phyloP scores from a whole-genome alignment of 1,140 invertebrate species.

The Anastrepha obliqua region DNA sequence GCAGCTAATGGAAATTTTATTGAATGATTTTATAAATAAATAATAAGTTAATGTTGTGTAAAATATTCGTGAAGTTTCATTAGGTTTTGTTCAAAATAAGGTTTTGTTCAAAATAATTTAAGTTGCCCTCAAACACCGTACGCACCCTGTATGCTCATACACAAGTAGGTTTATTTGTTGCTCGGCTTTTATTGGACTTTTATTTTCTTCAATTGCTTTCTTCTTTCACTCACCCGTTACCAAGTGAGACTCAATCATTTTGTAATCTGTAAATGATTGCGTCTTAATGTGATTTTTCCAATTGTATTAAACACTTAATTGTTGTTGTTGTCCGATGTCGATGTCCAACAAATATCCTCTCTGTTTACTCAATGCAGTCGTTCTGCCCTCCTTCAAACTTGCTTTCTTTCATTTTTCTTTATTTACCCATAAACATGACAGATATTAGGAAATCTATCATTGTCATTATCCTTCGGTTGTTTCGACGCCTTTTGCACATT shows the following conservation, averaged over 20 bases:
- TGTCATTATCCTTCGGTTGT: slow-evolving; percentile 74
- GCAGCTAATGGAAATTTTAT: too few relatives aligned
- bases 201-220: slow-evolving; percentile 3
- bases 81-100: too few relatives aligned
- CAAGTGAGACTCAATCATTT: slow-evolving; percentile 67
- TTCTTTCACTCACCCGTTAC: not conserved
- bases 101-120: too few relatives aligned
- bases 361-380: not conserved
- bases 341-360: not conserved
- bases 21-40: too few relatives aligned
- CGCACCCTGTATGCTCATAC: too few relatives aligned
- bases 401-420: slow-evolving; percentile 25
- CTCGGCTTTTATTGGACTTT: not conserved
- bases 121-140: too few relatives aligned
- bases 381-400: not conserved
- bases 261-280: slow-evolving; percentile 73
- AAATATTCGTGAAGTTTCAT: too few relatives aligned
- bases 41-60: too few relatives aligned
- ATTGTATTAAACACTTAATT: slow-evolving; percentile 34
- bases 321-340: not conserved
- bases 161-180: not conserved
- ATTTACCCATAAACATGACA: slow-evolving; percentile 63
- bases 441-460: slow-evolving; percentile 75
- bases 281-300: slow-evolving; percentile 64
- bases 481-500: slow-evolving; percentile 56